These are phyloP conservation scores for Leucophora obtusa DNA, from an alignment of 2,888 invertebrate species.

Conservation along the genomic window DNA sequence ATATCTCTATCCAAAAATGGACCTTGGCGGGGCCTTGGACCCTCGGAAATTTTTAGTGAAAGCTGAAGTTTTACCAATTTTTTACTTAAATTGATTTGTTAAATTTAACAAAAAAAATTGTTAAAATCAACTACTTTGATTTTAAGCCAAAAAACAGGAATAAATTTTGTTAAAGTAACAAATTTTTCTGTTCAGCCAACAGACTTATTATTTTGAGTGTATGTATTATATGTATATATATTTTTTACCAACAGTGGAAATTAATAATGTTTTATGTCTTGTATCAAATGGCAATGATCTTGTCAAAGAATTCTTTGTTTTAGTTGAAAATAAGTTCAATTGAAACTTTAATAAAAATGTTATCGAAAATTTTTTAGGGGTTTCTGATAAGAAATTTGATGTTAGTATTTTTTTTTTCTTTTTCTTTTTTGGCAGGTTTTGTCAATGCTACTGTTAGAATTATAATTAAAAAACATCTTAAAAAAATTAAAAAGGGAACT, in stretches of 20 bases:
- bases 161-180: too few species aligned
- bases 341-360: background rate
- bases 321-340: background rate
- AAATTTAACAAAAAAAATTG: too few species aligned
- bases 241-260: background rate
- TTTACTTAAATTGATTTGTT: too few species aligned
- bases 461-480: slow-evolving; percentile 7
- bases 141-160: too few species aligned
- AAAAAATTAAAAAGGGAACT: background rate
- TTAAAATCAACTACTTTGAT: too few species aligned
- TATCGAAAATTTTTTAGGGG: background rate
- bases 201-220: too few species aligned
- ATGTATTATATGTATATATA: too few species aligned
- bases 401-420: background rate
- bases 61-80: too few species aligned
- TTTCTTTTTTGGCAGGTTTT: background rate
- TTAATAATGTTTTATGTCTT: slow-evolving; percentile 14
- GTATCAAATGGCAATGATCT: slow-evolving; percentile 25
- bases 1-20: too few species aligned
- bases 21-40: too few species aligned
- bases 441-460: slow-evolving; percentile 20
- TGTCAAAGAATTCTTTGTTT: background rate
- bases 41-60: too few species aligned
- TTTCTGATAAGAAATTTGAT: background rate
- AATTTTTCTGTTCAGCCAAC: too few species aligned